Percentiles rank a stretch among this genome's conserved stretches.
Evolutionary conservation across 2,113 vertebrate species (phyloP).

Genomic region (Ciconia boyciana): DNA sequence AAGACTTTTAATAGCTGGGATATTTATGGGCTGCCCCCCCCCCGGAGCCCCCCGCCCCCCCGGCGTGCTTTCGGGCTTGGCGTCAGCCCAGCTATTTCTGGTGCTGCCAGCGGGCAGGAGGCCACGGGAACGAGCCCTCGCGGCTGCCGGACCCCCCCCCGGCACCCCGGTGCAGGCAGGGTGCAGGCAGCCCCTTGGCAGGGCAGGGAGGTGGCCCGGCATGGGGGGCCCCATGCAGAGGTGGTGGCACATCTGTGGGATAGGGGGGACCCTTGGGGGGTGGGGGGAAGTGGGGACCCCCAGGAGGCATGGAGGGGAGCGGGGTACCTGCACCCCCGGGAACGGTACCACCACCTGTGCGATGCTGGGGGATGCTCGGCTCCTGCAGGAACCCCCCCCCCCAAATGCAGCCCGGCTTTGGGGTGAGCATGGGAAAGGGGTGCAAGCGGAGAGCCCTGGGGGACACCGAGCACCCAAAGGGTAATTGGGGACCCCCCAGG

Average conservation of each 20-base stretch:
- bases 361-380: not conserved
- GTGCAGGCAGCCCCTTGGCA: no score
- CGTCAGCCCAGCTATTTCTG: conserved; percentile 53
- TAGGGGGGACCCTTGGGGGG: not conserved
- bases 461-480: not conserved
- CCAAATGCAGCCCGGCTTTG: not conserved
- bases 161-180: no score
- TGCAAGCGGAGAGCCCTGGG: not conserved
- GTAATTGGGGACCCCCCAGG: accelerated
- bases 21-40: no score
- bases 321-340: not conserved
- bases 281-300: no score
- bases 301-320: no score
- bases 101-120: not conserved
- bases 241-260: not conserved
- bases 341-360: accelerated
- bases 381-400: not conserved
- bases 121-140: not conserved
- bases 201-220: not conserved
- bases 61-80: conserved; percentile 16
- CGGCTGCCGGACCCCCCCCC: not conserved
- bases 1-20: no score
- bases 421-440: not conserved
- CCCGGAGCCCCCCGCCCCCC: not conserved
- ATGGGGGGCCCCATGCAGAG: not conserved